Base-by-base conservation (phyloP, 1,140 invertebrate genomes). In the Choristoneura fumiferana region DNA sequence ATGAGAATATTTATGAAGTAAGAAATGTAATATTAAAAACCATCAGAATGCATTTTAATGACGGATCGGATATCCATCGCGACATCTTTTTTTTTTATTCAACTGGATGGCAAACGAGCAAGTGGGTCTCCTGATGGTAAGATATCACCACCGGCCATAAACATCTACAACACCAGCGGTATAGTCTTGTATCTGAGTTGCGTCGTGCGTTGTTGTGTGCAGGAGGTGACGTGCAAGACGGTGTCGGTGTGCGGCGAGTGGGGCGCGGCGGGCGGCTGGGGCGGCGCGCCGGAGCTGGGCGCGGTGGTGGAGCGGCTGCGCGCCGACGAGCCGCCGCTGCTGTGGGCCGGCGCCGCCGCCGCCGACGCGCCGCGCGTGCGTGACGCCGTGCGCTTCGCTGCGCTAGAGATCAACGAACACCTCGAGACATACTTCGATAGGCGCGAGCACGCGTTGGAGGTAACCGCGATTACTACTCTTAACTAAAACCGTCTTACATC, bases 401-500 rank as follows among this genome's bases (percentile, higher is more conserved):
- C 98, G 75, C 89, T 99, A n/a, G 97, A 98, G 79, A 93, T 99
- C 37, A 96, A 97, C 69, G 97, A 99, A 81, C 97, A 98, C 87
- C 92, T 98, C 65, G 97, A 99, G 79, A 98, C 96, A 0, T 98
- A 97, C 76, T 93, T 97, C 62, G 97, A 98, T 84, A 94, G 96
- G 59, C 95, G 96, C 66, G 97, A 98, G 78, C 96, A 97, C 71
- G 94, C 95, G 0, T 91, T 95, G 33, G 96, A 98, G 93, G 97
- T 98, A 80, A 9, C 8, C 12, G 1, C 8, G 49, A 29, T 22
- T 43, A 15, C 18, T 54, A 29, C 34, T 35, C 1, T 40, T 52
- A 2, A 29, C 22, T 29, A n/a, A n/a, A n/a, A n/a, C n/a, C n/a
- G n/a, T n/a, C n/a, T n/a, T n/a, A n/a, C n/a, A n/a, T n/a, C n/a